A percentile compares a stretch with the other conserved stretches of the same genome.
Evolutionary conservation across 2,888 invertebrate genomes (phyloP).

Genomic region (Sthenelais limicola): DNA sequence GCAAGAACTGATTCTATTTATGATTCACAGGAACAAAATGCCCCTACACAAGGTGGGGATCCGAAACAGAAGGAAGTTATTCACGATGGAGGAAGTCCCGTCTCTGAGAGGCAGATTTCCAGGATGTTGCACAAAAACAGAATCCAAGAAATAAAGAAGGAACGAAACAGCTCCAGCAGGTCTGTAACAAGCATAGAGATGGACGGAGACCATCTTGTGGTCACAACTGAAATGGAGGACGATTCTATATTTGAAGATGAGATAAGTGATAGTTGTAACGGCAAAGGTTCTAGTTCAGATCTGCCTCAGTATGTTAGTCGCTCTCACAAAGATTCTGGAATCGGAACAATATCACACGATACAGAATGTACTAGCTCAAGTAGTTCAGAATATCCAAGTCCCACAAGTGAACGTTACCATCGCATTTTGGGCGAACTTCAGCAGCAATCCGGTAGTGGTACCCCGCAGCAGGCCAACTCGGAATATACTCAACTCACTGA

Average conservation of each 20-base stretch:
- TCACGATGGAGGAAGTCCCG: slow-evolving; percentile 56
- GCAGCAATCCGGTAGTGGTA: slow-evolving; percentile 12
- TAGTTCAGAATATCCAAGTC: slow-evolving; percentile 60
- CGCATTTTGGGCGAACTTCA: slow-evolving; percentile 54
- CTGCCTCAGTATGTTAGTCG: neutral
- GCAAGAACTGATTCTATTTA: neutral
- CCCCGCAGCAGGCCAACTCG: neutral
- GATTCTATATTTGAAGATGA: slow-evolving; percentile 37
- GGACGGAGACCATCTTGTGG: slow-evolving; percentile 71
- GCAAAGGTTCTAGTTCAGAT: neutral
- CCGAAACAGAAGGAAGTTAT: neutral
- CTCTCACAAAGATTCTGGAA: slow-evolving; percentile 15
- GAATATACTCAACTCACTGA: neutral
- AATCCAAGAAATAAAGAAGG: slow-evolving; percentile 32
- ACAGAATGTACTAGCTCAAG: slow-evolving; percentile 60
- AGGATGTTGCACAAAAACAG: slow-evolving; percentile 52
- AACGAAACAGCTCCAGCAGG: slow-evolving; percentile 26
- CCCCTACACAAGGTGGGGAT: neutral
- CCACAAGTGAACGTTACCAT: slow-evolving; percentile 54
- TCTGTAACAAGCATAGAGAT: slow-evolving; percentile 69
- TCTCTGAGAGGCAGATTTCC: slow-evolving; percentile 60
- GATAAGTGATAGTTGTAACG: neutral
- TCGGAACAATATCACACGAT: slow-evolving; percentile 45
- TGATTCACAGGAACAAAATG: neutral
- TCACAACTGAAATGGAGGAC: slow-evolving; percentile 64